Evolutionary conservation across 2,888 invertebrate species (phyloP), one percentile per base, ranked within the genome.

Genomic region (Volucella zonaria): DNA sequence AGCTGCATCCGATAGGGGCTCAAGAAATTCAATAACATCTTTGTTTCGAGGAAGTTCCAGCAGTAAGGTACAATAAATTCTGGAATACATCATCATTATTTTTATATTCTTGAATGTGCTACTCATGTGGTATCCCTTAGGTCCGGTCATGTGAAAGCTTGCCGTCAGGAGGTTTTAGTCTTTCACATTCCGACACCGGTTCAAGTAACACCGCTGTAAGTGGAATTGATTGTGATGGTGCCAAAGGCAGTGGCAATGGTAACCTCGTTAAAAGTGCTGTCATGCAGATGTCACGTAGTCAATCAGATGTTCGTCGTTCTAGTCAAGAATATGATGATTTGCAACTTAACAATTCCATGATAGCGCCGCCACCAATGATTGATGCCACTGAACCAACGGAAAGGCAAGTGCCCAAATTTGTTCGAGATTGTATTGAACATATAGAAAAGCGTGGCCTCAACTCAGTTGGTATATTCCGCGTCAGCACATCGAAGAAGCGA

Each of bases 401-500:
- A 8, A 49, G 88, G 15, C 89, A 89, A 67, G 95, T 98, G 14
- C 98, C 98, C 0, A 93, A 94, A 40, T 93, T 98, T 87, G 95
- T 98, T 49, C 93, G 93, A 76, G 95, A 95, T 86, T 98, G 98
- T 90, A 95, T 97, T 82, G 94, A 94, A 87, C 96, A 97, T 92
- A 93, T 98, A 85, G 95, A 97, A 90, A 93, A 94, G 68, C 94
- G 96, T 88, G 98, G 97, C 38, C 93, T 98, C 56, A 94, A 95
- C 89, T 97, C 96, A 52, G 93, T 97, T 15, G 98, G 98, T 1
- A 95, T 98, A 81, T 98, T 98, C 92, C 94, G 98, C 87, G 97
- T 98, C 58, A 97, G 97, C 87, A 95, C 97, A 45, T 97, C 98
- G 4, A 97, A 97, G 91, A 98, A 97, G 91, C 93, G 98, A 90